Evolutionary conservation across 2,113 vertebrate species (phyloP).

Genomic region (Crotophaga sulcirostris): DNA sequence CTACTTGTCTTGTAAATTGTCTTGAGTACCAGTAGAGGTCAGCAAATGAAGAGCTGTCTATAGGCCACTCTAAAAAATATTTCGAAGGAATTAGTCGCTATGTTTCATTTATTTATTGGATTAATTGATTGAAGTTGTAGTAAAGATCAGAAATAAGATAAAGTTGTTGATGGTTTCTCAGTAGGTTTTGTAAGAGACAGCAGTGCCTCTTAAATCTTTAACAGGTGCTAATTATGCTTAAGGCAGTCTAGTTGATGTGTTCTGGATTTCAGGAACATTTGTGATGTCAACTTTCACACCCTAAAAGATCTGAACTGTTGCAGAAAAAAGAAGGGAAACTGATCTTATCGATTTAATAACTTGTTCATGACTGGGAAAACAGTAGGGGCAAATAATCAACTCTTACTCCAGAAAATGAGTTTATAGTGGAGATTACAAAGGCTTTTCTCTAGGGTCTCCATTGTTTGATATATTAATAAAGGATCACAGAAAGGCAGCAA

Average conservation of each 20-base stretch:
- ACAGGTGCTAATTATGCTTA: background rate
- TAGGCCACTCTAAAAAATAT: background rate
- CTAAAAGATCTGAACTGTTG: background rate
- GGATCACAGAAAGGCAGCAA: background rate
- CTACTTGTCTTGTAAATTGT: background rate
- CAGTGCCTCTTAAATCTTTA: background rate
- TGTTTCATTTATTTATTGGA: background rate
- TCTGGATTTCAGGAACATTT: background rate
- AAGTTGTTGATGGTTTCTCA: no score
- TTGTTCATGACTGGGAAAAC: background rate
- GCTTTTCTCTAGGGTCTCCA: background rate
- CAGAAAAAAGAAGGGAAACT: background rate
- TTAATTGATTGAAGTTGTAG: background rate
- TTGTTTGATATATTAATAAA: background rate
- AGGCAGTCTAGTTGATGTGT: background rate
- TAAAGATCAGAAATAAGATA: background rate
- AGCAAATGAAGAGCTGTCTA: background rate
- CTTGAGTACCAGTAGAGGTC: background rate
- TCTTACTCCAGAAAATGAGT: background rate
- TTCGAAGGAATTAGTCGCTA: background rate
- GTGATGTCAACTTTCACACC: background rate
- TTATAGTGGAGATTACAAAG: background rate
- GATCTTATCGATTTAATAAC: background rate
- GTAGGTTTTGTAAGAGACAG: no score
- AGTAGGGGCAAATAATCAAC: background rate